Conservation (phyloP, 1,140 invertebrate genomes). For the Helicoverpa zea region DNA sequence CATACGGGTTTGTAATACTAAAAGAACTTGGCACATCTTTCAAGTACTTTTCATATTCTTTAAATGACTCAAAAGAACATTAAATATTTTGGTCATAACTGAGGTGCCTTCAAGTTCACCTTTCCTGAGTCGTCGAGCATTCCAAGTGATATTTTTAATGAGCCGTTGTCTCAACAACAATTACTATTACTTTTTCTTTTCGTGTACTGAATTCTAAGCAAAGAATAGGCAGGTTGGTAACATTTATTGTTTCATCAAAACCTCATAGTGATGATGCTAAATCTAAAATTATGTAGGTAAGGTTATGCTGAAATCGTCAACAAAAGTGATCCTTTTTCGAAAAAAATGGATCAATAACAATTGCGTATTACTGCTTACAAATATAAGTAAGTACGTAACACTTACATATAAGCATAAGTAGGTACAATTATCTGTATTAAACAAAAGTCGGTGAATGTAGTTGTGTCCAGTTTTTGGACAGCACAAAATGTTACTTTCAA, state of each 20-base stretch:
- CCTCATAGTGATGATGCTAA: neutral
- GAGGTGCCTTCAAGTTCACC: constrained; percentile 3
- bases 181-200: no score
- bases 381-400: neutral
- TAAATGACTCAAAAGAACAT: constrained; percentile 26
- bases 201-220: no score
- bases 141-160: constrained; percentile 8
- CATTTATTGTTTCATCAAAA: neutral
- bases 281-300: neutral
- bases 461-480: constrained; percentile 30
- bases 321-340: neutral
- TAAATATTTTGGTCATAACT: constrained; percentile 32
- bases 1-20: neutral
- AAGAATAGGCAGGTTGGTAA: no score
- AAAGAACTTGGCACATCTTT: no score
- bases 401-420: neutral
- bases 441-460: constrained; percentile 46
- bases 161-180: neutral
- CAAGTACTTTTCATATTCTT: neutral
- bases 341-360: neutral
- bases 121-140: neutral
- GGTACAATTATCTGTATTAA: constrained; percentile 41
- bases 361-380: neutral
- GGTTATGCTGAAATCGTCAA: neutral
- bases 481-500: constrained; percentile 34